phyloP scores from a whole-genome alignment of 2,113 vertebrate genomes.

The Hymenochirus boettgeri region DNA sequence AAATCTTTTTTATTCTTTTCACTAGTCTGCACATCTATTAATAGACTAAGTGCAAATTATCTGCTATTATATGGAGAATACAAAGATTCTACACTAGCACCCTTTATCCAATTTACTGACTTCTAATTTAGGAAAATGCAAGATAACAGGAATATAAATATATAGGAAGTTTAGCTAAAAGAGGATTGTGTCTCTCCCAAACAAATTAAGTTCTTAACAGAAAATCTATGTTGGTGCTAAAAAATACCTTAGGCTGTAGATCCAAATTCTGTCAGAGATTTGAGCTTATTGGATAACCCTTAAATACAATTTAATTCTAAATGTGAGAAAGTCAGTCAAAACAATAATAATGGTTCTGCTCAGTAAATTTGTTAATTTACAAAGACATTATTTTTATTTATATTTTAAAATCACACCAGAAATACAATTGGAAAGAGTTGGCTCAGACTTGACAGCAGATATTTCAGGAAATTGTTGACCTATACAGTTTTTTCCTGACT shows the following conservation, averaged over 20 bases:
- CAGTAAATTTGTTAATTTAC: too few relatives aligned
- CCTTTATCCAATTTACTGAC: background rate
- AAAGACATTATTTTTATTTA: too few relatives aligned
- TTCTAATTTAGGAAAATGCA: conserved; percentile 16
- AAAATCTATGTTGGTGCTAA: conserved; percentile 36
- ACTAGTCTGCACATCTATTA: background rate
- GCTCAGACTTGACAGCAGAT: background rate
- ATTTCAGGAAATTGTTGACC: conserved; percentile 32
- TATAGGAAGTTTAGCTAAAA: conserved; percentile 20
- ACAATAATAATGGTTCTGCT: too few relatives aligned
- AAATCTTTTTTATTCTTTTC: background rate
- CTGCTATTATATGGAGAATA: background rate
- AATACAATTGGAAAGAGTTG: too few relatives aligned
- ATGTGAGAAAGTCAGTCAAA: too few relatives aligned
- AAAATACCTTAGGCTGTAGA: conserved; percentile 35
- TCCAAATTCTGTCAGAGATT: conserved; percentile 4
- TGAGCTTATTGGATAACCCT: background rate
- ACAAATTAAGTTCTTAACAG: conserved; percentile 37
- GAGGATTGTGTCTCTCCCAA: conserved; percentile 30
- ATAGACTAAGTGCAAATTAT: background rate
- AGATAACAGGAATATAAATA: conserved; percentile 5
- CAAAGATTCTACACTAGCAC: background rate
- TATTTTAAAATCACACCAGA: too few relatives aligned
- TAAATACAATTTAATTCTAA: too few relatives aligned
- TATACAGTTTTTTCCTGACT: conserved; percentile 20